Base-by-base conservation (phyloP, 2,888 invertebrate genomes). In the Sarcophaga variegata region DNA sequence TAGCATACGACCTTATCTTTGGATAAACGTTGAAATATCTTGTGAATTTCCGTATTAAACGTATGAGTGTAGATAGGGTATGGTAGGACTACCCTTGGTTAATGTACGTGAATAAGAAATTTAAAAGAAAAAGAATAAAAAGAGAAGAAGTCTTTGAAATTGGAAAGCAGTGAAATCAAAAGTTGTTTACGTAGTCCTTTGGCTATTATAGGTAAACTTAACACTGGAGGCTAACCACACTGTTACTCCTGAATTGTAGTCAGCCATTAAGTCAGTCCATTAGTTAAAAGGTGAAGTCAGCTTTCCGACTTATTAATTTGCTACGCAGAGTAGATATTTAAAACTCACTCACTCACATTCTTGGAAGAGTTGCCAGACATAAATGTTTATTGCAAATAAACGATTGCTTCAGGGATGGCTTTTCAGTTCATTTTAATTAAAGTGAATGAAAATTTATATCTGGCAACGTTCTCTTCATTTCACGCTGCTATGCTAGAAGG, bases 1-100 rank as follows among this genome's bases (percentile, higher is more conserved):
- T 81, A 78, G 77, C 86, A 86, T 83, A 81, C 72, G 74, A 81
- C 78, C 74, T 79, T 75, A 75, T 79, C 63, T 27, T 10, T 37
- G 37, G 1, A 6, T 54, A 54, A 54, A 54, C 5, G 54, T 54
- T 54, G 12, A 17, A 54, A 54, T 54, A 54, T 54, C 17, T 54
- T 54, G 1, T 14, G 12, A 14, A 54, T 54, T 54, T 54, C 17
- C 17, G 12, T 54, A 14, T 17, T 54, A 37, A 59, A 22, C 11
- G 14, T 14, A 25, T 60, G 25, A 47, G 14, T 66, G 25, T 49
- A 37, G n/a, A n/a, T 49, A 25, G 4, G 62, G 22, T 66, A 74
- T 27, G 11, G 47, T 3, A 62, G 17, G 17, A 54, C 12, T 74
- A 59, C 45, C 49, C 49, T n/a, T 54, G 22, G 54, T 72, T 71